Evolutionary conservation across 2,888 invertebrate genomes (phyloP).

Genomic region (Adela reaumurella): DNA sequence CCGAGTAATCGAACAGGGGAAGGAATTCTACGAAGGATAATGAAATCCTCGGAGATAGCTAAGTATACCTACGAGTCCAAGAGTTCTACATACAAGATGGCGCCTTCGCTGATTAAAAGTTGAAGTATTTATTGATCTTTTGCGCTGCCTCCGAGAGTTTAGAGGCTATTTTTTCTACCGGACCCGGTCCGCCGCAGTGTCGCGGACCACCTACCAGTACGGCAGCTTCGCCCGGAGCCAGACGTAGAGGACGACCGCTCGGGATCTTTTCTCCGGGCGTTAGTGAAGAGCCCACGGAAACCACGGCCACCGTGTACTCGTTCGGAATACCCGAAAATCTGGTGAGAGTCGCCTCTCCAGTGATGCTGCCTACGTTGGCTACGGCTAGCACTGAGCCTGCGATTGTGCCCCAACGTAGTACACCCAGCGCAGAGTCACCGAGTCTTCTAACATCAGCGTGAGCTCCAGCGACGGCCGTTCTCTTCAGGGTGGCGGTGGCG

Average conservation of each 20-base stretch:
- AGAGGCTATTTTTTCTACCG: constrained; percentile 42
- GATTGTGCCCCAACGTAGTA: constrained; percentile 37
- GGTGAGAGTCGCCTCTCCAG: constrained; percentile 42
- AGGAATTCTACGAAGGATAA: too few relatives aligned
- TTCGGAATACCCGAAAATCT: constrained; percentile 33
- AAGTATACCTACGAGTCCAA: too few relatives aligned
- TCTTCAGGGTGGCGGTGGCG: constrained; percentile 36
- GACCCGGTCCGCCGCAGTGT: constrained; percentile 44
- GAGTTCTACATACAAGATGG: too few relatives aligned
- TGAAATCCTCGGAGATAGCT: too few relatives aligned
- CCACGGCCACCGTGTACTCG: constrained; percentile 35
- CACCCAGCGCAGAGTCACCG: constrained; percentile 19
- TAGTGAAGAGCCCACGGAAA: constrained; percentile 30
- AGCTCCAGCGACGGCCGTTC: constrained; percentile 39
- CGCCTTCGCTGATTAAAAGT: not conserved
- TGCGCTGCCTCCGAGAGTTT: constrained; percentile 48
- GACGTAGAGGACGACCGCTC: constrained; percentile 26
- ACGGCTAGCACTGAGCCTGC: constrained; percentile 32
- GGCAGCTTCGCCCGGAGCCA: constrained; percentile 32
- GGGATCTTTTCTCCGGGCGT: constrained; percentile 27
- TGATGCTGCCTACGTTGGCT: constrained; percentile 41
- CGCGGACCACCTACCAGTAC: constrained; percentile 35
- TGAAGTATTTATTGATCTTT: constrained; percentile 46
- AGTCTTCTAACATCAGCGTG: constrained; percentile 30
- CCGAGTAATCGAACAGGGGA: too few relatives aligned